Evolutionary conservation across 2,113 vertebrate species (phyloP), one percentile per base, ranked within the genome.

Genomic region (Gobio gobio): DNA sequence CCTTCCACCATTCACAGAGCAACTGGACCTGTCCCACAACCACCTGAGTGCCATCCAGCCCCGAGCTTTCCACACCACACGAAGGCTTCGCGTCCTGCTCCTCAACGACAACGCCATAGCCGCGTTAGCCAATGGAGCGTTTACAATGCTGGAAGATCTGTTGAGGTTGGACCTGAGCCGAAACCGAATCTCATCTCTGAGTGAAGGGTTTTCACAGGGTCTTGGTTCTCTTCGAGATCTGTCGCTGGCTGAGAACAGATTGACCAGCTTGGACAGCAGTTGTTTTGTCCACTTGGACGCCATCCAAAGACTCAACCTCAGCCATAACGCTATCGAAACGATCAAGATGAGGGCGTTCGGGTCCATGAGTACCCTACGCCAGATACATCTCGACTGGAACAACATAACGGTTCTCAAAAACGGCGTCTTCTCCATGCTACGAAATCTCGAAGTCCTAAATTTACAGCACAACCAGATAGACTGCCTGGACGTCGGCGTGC

Each of bases 351-450:
- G 95, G 72, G 87, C 94, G 0, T 95, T 96, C 40, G 88, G 91
- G 45, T 87, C 92, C 70, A 91, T 96, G 89, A 95, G 94, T 84
- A 58, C 89, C 4, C 90, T 96, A 81, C 89, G 94, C 8, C 92
- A 93, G 59, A 90, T 97, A 13, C 90, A 92, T 78, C 93, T 96
- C 72, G 87, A 92, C 56, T 86, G 88, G 76, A 96, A 96, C 89
- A 85, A 8, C 3, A 88, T 97, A 63, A 88, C 4, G 0, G 70
- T 77, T 1, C 91, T 96, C 36, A 76, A 36, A 3, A 91, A 91
- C 4, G 92, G 95, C 1, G 85, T 93, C 54, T 96, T 96, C 90
- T 95, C 95, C 85, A 95, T 94, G 93, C 89, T 96, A 45, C 94
- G 94, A 72, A 93, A 93, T 5, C 90, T 97, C 75, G 95, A 97